Evolutionary conservation across 1,140 invertebrate genomes (phyloP), one percentile per base, ranked within the genome.

Genomic region (Drosophila aff.): DNA sequence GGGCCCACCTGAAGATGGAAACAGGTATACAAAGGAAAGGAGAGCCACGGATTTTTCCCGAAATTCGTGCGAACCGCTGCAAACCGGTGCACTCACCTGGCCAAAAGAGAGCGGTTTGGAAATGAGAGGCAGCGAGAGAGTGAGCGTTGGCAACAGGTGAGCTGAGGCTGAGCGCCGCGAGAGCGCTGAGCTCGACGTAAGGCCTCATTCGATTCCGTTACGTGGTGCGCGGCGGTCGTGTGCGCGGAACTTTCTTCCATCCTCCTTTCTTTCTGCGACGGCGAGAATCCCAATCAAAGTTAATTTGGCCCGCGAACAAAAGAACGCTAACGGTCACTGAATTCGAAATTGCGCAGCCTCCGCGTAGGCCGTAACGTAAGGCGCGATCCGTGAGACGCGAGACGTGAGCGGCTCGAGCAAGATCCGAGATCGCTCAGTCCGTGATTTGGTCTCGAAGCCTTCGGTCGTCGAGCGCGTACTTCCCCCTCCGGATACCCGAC

Each of bases 391-490:
- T 13, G 10, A 53, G 15, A 36, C 26, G 57, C 8, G 18, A 21
- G 33, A 18, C 31, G 26, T 13, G 13, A 21, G 18, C 8, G 8
- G 23, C 23, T 33, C 15, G 41, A 33, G 38, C 40, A 21, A 46
- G 66, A 28, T 16, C 36, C 16, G 18, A 23, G 59, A 36, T 65
- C 40, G 50, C 38, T 77, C 66, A 89, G 85, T 89, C 81, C 81
- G 84, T 57, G 74, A 73, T 71, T 66, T 79, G 85, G 85, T 84
- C 74, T 76, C 78, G 67, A 66, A 72, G 81, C 49, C 65, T 89
- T 52, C 73, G 81, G 84, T 90, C 60, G 73, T 23, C 50, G 57
- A 55, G n/a, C 26, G 36, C 28, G 43, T 36, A 23, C 3, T 15
- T 33, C 15, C 41, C 18, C 55, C 13, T 40, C 18, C 28, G 40